Conservation (phyloP, 1,140 invertebrate species). For the Heliconius congener region DNA sequence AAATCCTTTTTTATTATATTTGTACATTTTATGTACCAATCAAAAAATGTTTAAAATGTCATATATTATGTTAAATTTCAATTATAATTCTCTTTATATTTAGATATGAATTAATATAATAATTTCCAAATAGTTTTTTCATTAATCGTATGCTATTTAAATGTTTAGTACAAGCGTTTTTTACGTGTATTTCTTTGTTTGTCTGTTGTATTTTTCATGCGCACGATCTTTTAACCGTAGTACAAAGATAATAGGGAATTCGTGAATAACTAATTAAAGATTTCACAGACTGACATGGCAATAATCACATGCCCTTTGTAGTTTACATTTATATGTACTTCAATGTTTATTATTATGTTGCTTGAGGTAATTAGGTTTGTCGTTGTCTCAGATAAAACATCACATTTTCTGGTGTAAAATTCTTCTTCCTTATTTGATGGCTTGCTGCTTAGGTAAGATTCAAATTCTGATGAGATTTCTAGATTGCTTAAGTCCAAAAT, state of each 20-base stretch:
- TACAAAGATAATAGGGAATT: conserved; percentile 48
- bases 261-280: conserved; percentile 60
- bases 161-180: no score
- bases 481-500: no score
- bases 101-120: no score
- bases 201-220: conserved; percentile 36
- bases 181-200: conserved; percentile 51
- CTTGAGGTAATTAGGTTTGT: not conserved
- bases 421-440: not conserved
- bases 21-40: no score
- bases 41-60: no score
- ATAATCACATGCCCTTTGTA: conserved; percentile 34
- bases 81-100: no score
- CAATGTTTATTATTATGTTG: not conserved
- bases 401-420: not conserved
- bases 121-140: no score
- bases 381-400: not conserved
- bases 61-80: no score
- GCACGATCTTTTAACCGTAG: conserved; percentile 43
- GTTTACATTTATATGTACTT: conserved; percentile 1
- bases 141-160: no score
- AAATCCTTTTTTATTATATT: no score
- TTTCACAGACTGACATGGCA: conserved; percentile 39
- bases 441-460: not conserved
- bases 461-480: no score